These are phyloP conservation scores for Eilema sororculum DNA, from an alignment of 2,888 invertebrate species.

Conservation along the genomic window DNA sequence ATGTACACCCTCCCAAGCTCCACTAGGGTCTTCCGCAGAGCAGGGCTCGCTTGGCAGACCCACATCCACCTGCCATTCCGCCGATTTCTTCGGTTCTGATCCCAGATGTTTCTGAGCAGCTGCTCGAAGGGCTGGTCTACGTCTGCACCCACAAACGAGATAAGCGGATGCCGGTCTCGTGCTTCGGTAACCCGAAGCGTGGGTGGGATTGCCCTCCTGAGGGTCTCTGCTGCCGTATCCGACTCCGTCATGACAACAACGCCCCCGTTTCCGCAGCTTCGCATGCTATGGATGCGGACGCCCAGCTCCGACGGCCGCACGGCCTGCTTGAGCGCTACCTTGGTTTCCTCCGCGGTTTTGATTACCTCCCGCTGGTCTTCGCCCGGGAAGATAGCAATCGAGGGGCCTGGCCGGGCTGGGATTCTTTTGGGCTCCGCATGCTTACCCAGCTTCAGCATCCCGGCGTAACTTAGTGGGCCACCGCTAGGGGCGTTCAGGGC, in stretches of 20 bases:
- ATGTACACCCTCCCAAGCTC: constrained; percentile 24
- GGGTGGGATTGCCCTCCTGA: not conserved
- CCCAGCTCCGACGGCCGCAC: not conserved
- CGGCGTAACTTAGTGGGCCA: too few relatives aligned
- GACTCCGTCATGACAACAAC: not conserved
- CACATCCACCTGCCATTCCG: not conserved
- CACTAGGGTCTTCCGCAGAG: not conserved
- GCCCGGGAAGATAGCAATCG: too few relatives aligned
- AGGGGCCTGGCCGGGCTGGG: too few relatives aligned
- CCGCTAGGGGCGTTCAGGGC: too few relatives aligned
- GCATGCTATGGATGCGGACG: not conserved
- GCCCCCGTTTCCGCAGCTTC: not conserved
- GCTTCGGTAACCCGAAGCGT: not conserved
- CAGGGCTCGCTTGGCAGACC: not conserved
- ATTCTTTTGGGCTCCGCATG: too few relatives aligned
- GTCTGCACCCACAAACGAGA: not conserved
- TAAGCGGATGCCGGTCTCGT: not conserved
- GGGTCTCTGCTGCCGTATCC: not conserved
- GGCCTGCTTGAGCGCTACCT: not conserved
- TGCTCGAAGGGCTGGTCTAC: not conserved
- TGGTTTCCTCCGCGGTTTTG: not conserved
- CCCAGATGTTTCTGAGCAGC: not conserved
- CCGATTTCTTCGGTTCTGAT: not conserved
- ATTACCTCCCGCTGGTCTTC: not conserved
- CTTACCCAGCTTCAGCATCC: too few relatives aligned